Percentiles rank a stretch among this genome's conserved stretches.
Conservation (phyloP, 2,888 invertebrate genomes). For the Amphimallon solstitiale region DNA sequence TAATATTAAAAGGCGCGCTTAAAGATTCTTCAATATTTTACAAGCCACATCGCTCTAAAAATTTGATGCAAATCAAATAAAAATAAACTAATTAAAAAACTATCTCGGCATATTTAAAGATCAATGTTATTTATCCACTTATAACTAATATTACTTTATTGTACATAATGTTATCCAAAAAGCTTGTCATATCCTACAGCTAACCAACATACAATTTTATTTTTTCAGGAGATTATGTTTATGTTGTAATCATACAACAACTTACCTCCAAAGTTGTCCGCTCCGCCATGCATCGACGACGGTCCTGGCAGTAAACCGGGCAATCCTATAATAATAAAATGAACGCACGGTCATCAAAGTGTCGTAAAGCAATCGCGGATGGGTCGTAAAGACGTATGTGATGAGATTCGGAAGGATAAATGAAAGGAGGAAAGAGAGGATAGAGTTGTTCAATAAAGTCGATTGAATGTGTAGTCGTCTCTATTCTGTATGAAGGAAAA, state of each 20-base stretch:
- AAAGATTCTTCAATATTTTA: no score
- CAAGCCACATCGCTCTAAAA: no score
- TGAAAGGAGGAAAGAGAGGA: constrained; percentile 30
- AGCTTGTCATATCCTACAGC: background rate
- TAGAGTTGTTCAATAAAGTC: constrained; percentile 34
- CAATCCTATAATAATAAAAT: constrained; percentile 62
- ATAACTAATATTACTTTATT: background rate
- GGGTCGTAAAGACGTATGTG: constrained; percentile 34
- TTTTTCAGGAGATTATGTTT: constrained; percentile 29
- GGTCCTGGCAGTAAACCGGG: constrained; percentile 87
- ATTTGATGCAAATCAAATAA: no score
- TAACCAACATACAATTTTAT: constrained; percentile 7
- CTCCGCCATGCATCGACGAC: constrained; percentile 79
- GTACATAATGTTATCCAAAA: background rate
- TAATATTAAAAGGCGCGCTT: no score
- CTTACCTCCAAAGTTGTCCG: constrained; percentile 81
- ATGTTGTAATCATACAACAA: constrained; percentile 36
- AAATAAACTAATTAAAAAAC: no score
- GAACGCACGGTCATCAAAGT: constrained; percentile 33
- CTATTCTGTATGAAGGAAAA: constrained; percentile 27
- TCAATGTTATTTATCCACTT: no score
- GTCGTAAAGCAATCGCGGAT: constrained; percentile 32
- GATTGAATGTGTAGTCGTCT: constrained; percentile 31
- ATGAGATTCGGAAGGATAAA: constrained; percentile 33
- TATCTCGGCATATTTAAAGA: no score